Evolutionary conservation across 2,797 vertebrate genomes (phyloP).

Genomic region (Melanotaenia trifasciata): DNA sequence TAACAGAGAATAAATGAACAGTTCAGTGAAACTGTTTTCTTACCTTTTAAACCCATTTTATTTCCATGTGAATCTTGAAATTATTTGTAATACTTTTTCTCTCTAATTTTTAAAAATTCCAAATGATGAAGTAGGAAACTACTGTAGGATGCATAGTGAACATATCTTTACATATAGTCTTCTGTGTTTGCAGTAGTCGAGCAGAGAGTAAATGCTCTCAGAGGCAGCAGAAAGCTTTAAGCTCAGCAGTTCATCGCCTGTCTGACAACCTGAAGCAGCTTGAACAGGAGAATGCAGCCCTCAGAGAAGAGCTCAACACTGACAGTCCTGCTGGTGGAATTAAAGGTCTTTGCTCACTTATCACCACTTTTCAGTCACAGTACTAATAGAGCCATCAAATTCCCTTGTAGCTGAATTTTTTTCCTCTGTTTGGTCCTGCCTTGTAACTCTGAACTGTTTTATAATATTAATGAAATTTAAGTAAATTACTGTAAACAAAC

Average conservation of each 20-base stretch:
- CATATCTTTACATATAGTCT: neutral
- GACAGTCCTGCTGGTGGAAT: slow-evolving; percentile 73
- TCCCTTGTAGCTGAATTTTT: neutral
- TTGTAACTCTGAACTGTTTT: too few species aligned
- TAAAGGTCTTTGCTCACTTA: slow-evolving; percentile 69
- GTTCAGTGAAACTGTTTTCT: too few species aligned
- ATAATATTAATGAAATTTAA: too few species aligned
- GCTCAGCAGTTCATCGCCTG: slow-evolving; percentile 84
- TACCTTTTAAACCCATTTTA: too few species aligned
- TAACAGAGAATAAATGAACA: too few species aligned
- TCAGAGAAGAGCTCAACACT: slow-evolving; percentile 87
- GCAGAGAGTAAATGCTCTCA: slow-evolving; percentile 83
- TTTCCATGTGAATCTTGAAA: too few species aligned
- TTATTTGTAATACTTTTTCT: too few species aligned
- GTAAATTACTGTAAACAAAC: neutral
- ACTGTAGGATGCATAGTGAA: neutral
- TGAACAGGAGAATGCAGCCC: slow-evolving; percentile 86
- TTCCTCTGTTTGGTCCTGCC: too few species aligned
- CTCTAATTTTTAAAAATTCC: too few species aligned
- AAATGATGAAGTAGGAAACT: neutral
- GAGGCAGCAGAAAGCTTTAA: slow-evolving; percentile 85
- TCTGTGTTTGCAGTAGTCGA: slow-evolving; percentile 64
- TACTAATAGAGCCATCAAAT: too few species aligned
- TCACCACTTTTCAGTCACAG: too few species aligned
- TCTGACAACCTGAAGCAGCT: slow-evolving; percentile 87